Evolutionary conservation across 2,113 vertebrate genomes (phyloP), one percentile per base, ranked within the genome.

Genomic region (Holacanthus passer): DNA sequence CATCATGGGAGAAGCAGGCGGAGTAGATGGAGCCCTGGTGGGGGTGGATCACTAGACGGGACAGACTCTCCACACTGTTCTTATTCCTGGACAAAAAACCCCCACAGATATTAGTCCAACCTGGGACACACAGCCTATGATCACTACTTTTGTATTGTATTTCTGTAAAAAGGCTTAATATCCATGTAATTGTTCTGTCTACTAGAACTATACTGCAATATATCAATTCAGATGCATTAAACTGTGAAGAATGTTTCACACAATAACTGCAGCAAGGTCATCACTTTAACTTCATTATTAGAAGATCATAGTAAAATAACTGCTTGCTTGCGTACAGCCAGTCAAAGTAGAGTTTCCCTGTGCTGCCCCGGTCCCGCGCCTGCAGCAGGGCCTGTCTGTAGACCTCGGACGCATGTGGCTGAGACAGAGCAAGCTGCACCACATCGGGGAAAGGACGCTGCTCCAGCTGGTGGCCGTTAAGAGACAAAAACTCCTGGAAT

Each of bases 401-500:
- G 27, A 99, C 97, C 84, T 97, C 96, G 1, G 98, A 98, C 73
- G 86, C 78, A 77, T 94, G 94, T 0, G 97, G 96, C 63, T 99
- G 96, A 87, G 97, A 97, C 68, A 99, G 95, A 31, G 97, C 98
- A 45, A 99, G 93, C 75, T 99, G 98, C 45, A 98, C 94, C 85
- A 99, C 95, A 71, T 98, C 97, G 66, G 98, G 97, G 88, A 97
- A 97, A 0, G 97, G 98, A n/a, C 95, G 96, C 75, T 97, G 96
- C 84, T 97, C 97, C 88, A 99, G 94, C 45, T 96, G 97, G 89
- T 99, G 97, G 48, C 97, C 97, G 52, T 96, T 98, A 86, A 97
- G 95, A 84, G 97, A 98, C 81, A 99, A 93, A 94, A 99, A 99
- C 94, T 98, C 97, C 89, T 99, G 98, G 93, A 99, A 99, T 84